These are phyloP conservation scores for Morbakka virulenta DNA, from an alignment of 30 jellyfish, hydroid and myxozoan genomes.

Conservation along the genomic window DNA sequence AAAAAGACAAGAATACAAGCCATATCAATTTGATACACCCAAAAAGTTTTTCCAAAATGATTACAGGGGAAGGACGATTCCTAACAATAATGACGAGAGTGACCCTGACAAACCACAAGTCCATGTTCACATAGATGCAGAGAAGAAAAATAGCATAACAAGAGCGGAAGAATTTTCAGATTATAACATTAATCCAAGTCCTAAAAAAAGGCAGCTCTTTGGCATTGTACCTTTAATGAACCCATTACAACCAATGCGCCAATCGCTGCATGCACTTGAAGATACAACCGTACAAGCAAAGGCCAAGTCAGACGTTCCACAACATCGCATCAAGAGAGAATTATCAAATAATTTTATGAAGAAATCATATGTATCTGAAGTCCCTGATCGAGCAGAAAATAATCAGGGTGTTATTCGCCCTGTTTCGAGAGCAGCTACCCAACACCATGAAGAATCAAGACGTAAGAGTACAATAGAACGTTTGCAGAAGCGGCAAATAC, in stretches of 20 bases:
- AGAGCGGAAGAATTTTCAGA: background rate
- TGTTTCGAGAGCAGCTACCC: conserved; percentile 4
- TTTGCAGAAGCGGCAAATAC: conserved; percentile 59
- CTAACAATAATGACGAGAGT: background rate
- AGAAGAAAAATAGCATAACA: conserved; percentile 6
- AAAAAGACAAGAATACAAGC: background rate
- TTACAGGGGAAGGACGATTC: background rate
- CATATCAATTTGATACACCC: background rate
- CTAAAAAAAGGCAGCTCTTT: conserved; percentile 48
- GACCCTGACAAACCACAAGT: conserved; percentile 57
- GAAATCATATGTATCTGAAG: conserved; percentile 31
- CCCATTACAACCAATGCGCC: conserved; percentile 49
- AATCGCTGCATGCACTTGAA: background rate
- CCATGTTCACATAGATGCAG: conserved; percentile 48
- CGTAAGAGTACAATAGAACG: conserved; percentile 20
- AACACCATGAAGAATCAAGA: background rate
- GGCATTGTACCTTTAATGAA: conserved; percentile 60
- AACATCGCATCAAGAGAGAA: background rate
- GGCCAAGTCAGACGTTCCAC: conserved; percentile 63
- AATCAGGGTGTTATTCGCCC: conserved; percentile 64
- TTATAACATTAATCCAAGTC: background rate
- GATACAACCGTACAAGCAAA: conserved; percentile 26
- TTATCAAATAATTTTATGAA: background rate
- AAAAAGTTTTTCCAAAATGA: background rate
- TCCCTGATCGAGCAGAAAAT: conserved; percentile 90